Evolutionary conservation across 1,140 invertebrate genomes (phyloP).

Genomic region (Penaeus japonicus): DNA sequence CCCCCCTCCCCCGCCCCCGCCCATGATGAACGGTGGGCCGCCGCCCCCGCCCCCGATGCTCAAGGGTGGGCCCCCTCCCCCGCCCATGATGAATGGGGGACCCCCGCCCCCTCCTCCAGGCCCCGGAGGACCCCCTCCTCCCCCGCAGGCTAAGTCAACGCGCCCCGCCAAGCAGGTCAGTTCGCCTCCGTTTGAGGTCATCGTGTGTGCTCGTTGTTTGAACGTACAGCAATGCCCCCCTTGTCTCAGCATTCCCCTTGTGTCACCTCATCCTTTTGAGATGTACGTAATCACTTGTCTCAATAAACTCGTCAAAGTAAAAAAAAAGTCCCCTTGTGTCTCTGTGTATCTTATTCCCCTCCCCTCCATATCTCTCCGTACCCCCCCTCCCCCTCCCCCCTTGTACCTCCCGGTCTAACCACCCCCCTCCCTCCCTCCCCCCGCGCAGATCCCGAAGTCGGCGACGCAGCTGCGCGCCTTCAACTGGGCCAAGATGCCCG

Average conservation of each 20-base stretch:
- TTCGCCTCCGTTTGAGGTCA: too few relatives aligned
- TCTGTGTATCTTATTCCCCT: too few relatives aligned
- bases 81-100: slow-evolving; percentile 55
- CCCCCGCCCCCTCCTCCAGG: slow-evolving; percentile 55
- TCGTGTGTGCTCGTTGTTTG: too few relatives aligned
- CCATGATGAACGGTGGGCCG: slow-evolving; percentile 55
- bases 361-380: not conserved
- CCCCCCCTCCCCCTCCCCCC: not conserved
- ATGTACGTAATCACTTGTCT: too few relatives aligned
- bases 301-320: too few relatives aligned
- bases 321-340: too few relatives aligned
- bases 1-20: slow-evolving; percentile 59
- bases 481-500: slow-evolving; percentile 88
- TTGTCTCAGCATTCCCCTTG: too few relatives aligned
- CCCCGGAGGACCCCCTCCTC: not conserved
- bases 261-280: too few relatives aligned
- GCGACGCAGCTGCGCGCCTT: slow-evolving; percentile 93
- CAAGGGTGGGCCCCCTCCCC: slow-evolving; percentile 52
- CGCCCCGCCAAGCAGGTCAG: slow-evolving; percentile 37
- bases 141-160: not conserved
- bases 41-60: slow-evolving; percentile 67
- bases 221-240: too few relatives aligned
- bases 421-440: too few relatives aligned
- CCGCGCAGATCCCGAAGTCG: slow-evolving; percentile 72
- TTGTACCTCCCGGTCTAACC: slow-evolving; percentile 65